Base-by-base conservation (phyloP, 1,140 invertebrate genomes). In the Mesaphorura yosii region DNA sequence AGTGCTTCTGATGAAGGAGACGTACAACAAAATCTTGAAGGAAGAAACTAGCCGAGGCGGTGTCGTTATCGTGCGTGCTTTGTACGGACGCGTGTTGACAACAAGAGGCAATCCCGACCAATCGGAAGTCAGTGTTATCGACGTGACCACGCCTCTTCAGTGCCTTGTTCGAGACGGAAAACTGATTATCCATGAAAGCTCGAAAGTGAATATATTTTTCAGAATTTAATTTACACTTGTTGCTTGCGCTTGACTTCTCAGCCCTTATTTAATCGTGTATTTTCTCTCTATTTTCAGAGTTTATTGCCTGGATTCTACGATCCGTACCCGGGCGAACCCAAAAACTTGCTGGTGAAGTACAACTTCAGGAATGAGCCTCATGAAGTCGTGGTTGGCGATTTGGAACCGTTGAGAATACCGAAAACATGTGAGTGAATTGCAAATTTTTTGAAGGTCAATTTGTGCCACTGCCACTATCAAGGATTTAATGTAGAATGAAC, bases 271-370 rank as follows among this genome's bases (percentile, higher is more conserved):
- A 23, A 2, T 28, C n/a, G 15, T 28, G n/a, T n/a, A 40, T 37
- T 42, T 37, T 23, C 17, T 64, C 64, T 53, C 50, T 62, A 19
- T 58, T 76, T 78, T 40, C 70, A 98, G 92, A 84, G 84, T 66
- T 86, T 94, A 67, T 70, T 98, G 46, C 86, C 92, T 29, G 94
- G 94, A 25, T 98, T 98, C 70, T 98, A 88, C 70, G 94, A 98
- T 70, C 90, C 92, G 0, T 90, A 88, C 66, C 78, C 93, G 17
- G 89, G 91, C 2, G 90, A 96, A 60, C 83, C 88, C 5, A 98
- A 98, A 69, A 78, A 78, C 55, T 71, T 98, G 23, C 78, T 81
- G 31, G 77, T 98, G 52, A 78, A 86, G 63, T 98, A 97, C 68
- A 76, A 80, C 62, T 95, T 86, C 70, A 80, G 82, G 62, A 79